Evolutionary conservation across 2,797 vertebrate genomes (phyloP).

Genomic region (Enteromius anoplus): DNA sequence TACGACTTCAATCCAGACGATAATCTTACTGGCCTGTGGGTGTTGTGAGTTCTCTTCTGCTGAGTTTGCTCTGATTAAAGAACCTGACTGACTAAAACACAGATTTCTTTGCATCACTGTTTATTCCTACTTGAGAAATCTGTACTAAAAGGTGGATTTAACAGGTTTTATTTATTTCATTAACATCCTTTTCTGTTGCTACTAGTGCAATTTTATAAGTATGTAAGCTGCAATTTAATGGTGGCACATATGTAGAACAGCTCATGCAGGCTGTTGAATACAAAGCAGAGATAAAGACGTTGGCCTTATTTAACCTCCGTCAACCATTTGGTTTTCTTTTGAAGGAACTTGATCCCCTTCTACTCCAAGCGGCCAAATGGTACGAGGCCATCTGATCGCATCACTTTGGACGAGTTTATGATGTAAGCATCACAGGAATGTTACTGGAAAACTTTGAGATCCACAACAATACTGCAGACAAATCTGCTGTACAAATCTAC

Average conservation of each 20-base stretch:
- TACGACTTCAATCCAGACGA: slow-evolving; percentile 50
- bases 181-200: slow-evolving; percentile 1
- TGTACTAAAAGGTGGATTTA: slow-evolving; percentile 9
- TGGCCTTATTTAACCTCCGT: slow-evolving; percentile 39
- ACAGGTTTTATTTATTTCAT: background rate
- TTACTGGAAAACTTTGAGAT: slow-evolving; percentile 20
- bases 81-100: slow-evolving; percentile 41
- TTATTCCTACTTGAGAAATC: slow-evolving; percentile 13
- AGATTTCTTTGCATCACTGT: slow-evolving; percentile 41
- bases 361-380: slow-evolving; percentile 18
- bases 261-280: slow-evolving; percentile 23
- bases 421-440: slow-evolving; percentile 36
- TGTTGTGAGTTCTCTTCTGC: slow-evolving; percentile 42
- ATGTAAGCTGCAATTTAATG: background rate
- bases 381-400: slow-evolving; percentile 30
- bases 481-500: slow-evolving; percentile 31
- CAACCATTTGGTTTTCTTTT: slow-evolving; percentile 31
- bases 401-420: slow-evolving; percentile 14
- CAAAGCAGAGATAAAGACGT: slow-evolving; percentile 34
- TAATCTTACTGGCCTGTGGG: slow-evolving; percentile 53
- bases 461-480: background rate
- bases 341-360: slow-evolving; percentile 33
- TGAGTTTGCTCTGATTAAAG: slow-evolving; percentile 35
- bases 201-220: background rate
- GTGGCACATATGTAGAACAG: slow-evolving; percentile 1